phyloP scores from a whole-genome alignment of 2,113 vertebrate species.

The Bombycilla garrulus region DNA sequence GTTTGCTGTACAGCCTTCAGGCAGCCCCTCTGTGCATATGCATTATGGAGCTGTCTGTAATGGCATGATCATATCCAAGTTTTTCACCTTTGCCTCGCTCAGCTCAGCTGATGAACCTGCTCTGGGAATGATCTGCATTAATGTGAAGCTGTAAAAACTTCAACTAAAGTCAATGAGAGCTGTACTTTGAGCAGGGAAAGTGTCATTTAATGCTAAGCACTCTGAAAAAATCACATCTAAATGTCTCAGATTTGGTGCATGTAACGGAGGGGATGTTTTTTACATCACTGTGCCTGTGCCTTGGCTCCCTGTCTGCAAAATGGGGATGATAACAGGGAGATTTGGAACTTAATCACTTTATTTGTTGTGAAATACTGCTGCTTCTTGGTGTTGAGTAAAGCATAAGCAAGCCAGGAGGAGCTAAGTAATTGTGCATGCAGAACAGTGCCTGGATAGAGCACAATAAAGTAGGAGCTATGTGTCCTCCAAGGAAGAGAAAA shows the following conservation, averaged over 20 bases:
- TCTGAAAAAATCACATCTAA: constrained; percentile 25
- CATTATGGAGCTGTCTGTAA: background rate
- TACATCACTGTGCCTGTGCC: background rate
- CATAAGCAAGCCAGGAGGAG: background rate
- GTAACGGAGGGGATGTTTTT: background rate
- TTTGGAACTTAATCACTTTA: constrained; percentile 22
- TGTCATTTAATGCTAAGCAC: constrained; percentile 46
- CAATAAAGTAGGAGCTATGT: background rate
- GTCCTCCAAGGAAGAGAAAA: background rate
- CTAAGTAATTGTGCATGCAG: constrained; percentile 9
- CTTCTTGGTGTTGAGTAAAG: background rate
- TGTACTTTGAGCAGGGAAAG: constrained; percentile 28
- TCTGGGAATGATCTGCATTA: constrained; percentile 55
- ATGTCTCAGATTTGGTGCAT: constrained; percentile 16
- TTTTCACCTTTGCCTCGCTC: constrained; percentile 28
- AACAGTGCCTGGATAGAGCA: background rate
- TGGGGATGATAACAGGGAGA: background rate
- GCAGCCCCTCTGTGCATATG: background rate
- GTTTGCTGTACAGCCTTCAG: constrained; percentile 21
- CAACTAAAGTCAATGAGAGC: background rate
- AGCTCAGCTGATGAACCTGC: constrained; percentile 18
- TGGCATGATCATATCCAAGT: background rate
- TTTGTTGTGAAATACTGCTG: constrained; percentile 34
- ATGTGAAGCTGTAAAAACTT: constrained; percentile 52
- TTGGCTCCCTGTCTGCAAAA: background rate